Evolutionary conservation across 2,113 vertebrate species (phyloP).

Genomic region (Scopus umbretta): DNA sequence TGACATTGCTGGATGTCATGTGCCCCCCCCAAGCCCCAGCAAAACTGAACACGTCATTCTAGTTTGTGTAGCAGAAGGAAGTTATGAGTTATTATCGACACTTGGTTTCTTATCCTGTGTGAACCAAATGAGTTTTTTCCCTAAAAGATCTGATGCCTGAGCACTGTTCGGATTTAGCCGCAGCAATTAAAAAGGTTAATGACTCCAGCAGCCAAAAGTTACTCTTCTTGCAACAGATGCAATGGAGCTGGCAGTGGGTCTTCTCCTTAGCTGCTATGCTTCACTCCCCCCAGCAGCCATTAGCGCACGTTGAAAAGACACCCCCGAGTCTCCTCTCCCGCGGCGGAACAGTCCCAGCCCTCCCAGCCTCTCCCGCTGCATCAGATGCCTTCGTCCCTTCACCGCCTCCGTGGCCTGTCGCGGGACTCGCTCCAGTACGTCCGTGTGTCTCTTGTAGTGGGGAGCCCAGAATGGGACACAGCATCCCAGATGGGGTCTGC

Average conservation of each 20-base stretch:
- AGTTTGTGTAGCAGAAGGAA: background rate
- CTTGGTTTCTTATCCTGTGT: background rate
- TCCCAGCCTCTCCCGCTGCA: background rate
- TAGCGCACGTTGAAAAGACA: background rate
- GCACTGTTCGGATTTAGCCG: background rate
- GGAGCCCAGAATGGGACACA: background rate
- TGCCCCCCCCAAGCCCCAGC: background rate
- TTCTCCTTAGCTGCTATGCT: background rate
- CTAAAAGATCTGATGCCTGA: background rate
- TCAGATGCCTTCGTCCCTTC: background rate
- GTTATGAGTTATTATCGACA: background rate
- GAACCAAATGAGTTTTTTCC: background rate
- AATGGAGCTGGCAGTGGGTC: background rate
- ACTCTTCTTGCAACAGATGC: background rate
- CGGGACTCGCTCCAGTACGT: background rate
- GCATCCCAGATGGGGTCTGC: background rate
- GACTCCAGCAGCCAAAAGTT: background rate
- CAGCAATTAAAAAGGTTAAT: background rate
- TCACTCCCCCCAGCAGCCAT: background rate
- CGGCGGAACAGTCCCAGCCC: background rate
- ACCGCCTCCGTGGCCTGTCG: accelerated
- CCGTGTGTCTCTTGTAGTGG: background rate
- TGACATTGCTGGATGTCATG: background rate
- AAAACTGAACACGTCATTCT: background rate
- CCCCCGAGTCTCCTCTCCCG: background rate